Evolutionary conservation across 2,797 vertebrate species (phyloP), one percentile per base, ranked within the genome.

Genomic region (Molossus alvarezi): DNA sequence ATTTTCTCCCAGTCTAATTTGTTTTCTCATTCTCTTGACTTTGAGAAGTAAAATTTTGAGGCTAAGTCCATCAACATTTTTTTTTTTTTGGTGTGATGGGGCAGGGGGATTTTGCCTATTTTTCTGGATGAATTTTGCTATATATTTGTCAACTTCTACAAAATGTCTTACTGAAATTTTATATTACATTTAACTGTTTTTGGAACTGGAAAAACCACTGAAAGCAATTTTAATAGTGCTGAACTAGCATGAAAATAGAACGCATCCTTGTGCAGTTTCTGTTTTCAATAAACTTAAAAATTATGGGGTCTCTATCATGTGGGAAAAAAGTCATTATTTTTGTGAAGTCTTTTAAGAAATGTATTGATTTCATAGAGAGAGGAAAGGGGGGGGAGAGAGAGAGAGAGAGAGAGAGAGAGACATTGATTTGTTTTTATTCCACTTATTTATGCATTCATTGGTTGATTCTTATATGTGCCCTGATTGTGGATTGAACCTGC

Each of bases 21-120:
- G 51, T n/a, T 53, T 80, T 81, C 37, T 60, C 41, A 90, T 48
- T 81, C 37, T 60, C 64, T 90, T 80, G 64, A 81, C 21, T 95
- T 76, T 20, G 29, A 89, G 64, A 84, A 62, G 13, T 92, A 72
- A 89, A 89, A 89, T 37, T 84, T 89, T 89, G 48, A 84, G 57
- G 27, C 29, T 67, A 75, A 84, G 5, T 89, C 17, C 23, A 64
- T 25, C 41, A 57, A 58, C 9, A 48, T 10, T 69, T 53, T 86
- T 69, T 51, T 48, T 45, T 45, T 45, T 45, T 45, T 45, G 41
- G 41, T 45, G 41, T 45, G 41, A 45, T 4, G 33, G 33, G 33
- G 33, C 21, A 23, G 37, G 4, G 33, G 1, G 20, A 25, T 82
- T 81, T 89, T 95, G 29, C 20, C 12, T 62, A 41, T 80, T 72